These are phyloP conservation scores for Cheumatopsyche charites DNA, from an alignment of 1,140 invertebrate genomes.

Conservation along the genomic window DNA sequence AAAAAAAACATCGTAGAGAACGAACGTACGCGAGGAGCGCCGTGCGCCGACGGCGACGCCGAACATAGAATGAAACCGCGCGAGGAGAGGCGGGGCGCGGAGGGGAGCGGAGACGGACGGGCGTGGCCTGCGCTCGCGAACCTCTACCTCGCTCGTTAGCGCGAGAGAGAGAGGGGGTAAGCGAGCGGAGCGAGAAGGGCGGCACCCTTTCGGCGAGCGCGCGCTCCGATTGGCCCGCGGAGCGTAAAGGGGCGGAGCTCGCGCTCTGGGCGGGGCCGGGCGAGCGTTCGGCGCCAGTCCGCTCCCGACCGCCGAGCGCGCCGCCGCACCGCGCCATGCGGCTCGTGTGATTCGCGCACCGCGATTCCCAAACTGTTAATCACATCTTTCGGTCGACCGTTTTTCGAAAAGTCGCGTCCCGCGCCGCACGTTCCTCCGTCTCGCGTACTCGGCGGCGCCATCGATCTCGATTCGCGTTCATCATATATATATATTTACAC, in stretches of 20 bases:
- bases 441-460: too few species aligned
- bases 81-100: slow-evolving; percentile 7
- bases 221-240: background rate
- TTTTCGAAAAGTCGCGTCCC: too few species aligned
- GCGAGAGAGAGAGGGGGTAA: too few species aligned
- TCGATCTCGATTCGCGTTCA: background rate
- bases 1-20: too few species aligned
- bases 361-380: background rate
- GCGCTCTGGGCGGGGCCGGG: slow-evolving; percentile 41
- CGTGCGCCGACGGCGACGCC: background rate
- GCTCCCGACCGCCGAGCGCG: slow-evolving; percentile 60
- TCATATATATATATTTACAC: background rate
- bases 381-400: too few species aligned
- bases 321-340: slow-evolving; percentile 11
- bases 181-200: background rate
- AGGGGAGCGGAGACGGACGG: background rate
- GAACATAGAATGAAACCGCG: background rate
- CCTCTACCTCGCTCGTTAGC: background rate
- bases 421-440: too few species aligned
- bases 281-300: slow-evolving; percentile 56
- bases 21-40: too few species aligned
- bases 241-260: background rate
- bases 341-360: background rate
- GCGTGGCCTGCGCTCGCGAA: slow-evolving; percentile 19
- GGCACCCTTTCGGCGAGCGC: slow-evolving; percentile 1